Base-by-base conservation (phyloP, 2,113 vertebrate genomes). In the Urocynchramus pylzowi region DNA sequence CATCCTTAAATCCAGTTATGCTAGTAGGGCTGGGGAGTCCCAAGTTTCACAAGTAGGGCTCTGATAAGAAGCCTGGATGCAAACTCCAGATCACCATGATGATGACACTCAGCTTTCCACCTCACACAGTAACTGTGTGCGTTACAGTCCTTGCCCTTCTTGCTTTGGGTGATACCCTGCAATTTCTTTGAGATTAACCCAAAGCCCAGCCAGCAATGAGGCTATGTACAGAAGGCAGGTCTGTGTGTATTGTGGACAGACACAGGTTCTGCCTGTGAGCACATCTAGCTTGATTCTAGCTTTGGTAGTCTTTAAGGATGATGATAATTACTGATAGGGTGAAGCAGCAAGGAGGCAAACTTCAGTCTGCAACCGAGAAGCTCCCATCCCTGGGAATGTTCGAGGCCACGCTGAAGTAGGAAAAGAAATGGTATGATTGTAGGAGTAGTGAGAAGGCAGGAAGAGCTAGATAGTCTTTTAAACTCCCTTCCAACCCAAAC, bases 81-180 rank as follows among this genome's bases (percentile, higher is more conserved):
- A 35, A 54, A 39, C 21, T 63, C 28, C 31, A 26, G 52, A 11
- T 54, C 20, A 22, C 19, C 6, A 5, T 16, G 16, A 37, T 10
- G 27, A 9, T 27, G 9, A 22, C 47, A 44, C 12, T 15, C 39
- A 71, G 16, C 11, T 79, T 79, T 76, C 17, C 22, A 21, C 12
- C 28, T 39, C n/a, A 45, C 21, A n/a, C 15, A 37, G 23, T 11
- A 26, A 19, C 26, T 21, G 10, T 10, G 19, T 9, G 22, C 0
- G 0, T 59, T 41, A 64, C 33, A 15, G 13, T 7, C 20, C n/a
- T 61, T 0, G 0, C 44, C 47, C 12, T 24, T 28, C 65, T 31
- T 22, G 30, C 64, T 65, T 27, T 47, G 60, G 12, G 57, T 10
- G 19, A 23, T 7, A 54, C 4, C 63, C 31, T 7, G 30, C 11